Evolutionary conservation across 2,113 vertebrate genomes (phyloP).

Genomic region (Apaloderma vittatum): DNA sequence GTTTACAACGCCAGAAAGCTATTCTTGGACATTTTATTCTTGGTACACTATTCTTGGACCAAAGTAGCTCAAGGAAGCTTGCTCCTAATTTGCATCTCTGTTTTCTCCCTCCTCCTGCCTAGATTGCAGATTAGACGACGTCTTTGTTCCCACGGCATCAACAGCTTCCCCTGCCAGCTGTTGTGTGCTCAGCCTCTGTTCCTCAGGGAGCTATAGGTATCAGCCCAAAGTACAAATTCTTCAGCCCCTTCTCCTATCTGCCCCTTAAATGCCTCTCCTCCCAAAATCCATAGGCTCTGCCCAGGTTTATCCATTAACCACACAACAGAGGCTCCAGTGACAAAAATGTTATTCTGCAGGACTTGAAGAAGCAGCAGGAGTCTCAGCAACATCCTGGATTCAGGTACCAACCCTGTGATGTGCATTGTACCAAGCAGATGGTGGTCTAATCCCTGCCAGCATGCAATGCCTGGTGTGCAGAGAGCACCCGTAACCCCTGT

Average conservation of each 20-base stretch:
- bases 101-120: not conserved
- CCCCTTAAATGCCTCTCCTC: not conserved
- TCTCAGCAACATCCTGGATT: not conserved
- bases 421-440: slow-evolving; percentile 39
- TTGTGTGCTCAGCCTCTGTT: not conserved
- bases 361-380: slow-evolving; percentile 34
- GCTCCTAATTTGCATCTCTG: not conserved
- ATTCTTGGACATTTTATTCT: slow-evolving; percentile 27
- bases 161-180: not conserved
- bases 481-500: not conserved
- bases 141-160: not conserved
- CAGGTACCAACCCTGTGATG: slow-evolving; percentile 25
- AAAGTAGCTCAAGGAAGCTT: slow-evolving; percentile 26
- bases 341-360: not conserved
- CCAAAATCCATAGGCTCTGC: not conserved
- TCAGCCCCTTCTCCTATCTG: not conserved
- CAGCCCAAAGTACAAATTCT: not conserved
- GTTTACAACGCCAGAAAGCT: slow-evolving; percentile 5
- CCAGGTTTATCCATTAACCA: not conserved
- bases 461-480: not conserved
- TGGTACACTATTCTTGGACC: not conserved
- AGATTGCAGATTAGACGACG: not conserved
- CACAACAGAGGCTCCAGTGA: not conserved
- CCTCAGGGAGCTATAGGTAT: not conserved
- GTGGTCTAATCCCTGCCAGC: slow-evolving; percentile 53